Base-by-base conservation (phyloP, 2,888 invertebrate species). In the Hydroisotoma schaefferi region DNA sequence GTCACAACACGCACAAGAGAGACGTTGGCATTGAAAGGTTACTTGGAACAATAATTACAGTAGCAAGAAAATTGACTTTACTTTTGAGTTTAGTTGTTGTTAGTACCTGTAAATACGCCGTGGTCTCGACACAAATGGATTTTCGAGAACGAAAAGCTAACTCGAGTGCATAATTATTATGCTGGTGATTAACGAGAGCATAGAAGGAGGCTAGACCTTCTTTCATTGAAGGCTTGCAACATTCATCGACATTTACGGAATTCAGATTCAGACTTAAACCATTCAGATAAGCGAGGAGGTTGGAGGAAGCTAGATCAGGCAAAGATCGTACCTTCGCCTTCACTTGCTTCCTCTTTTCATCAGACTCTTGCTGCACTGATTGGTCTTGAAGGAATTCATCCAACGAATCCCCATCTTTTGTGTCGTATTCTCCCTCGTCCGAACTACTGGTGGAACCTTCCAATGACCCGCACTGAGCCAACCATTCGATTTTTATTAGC, bases 401-500 rank as follows among this genome's bases (percentile, higher is more conserved):
- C 58, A 61, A 56, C 6, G 67, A 68, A 56, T 65, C 65, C 59
- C 63, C 67, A 29, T 68, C 64, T 63, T 68, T 67, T 53, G 67
- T 70, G 57, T 71, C 71, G 63, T 72, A 72, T 52, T 71, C 71
- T 59, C 72, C 72, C 65, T 71, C 71, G 60, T 72, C 72, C 47
- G 72, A 72, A 64, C 72, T 72, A 69, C 68, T 69, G 60, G 66
- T 72, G 46, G 63, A 63, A 48, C 66, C 71, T 59, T 69, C 70
- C 65, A 71, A 54, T 33, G 68, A 67, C 51, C 71, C 71, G 65
- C 63, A 68, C 61, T 64, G 68, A 63, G 59, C 67, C 63, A 69
- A 63, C 69, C 67, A n/a, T n/a, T n/a, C n/a, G n/a, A n/a, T n/a
- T n/a, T n/a, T n/a, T n/a, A n/a, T n/a, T n/a, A n/a, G n/a, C n/a